phyloP scores from a whole-genome alignment of 30 jellyfish, hydroid and myxozoan species.

The Aurelia aurita region DNA sequence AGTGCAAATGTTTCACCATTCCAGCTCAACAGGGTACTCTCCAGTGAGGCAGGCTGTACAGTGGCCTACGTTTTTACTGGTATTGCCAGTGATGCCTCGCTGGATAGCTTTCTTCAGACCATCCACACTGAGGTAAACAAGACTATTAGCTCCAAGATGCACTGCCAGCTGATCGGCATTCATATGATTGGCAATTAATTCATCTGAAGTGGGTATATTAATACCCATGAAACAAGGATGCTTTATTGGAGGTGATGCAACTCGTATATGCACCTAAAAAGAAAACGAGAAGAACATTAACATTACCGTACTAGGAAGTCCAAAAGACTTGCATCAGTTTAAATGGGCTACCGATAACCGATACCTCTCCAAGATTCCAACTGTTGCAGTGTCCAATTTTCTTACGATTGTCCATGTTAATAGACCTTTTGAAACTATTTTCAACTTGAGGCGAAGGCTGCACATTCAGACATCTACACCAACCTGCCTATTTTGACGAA shows the following conservation, averaged over 20 bases:
- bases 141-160: conserved; percentile 82
- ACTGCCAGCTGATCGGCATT: conserved; percentile 74
- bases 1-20: conserved; percentile 40
- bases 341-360: no score
- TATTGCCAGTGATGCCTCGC: conserved; percentile 36
- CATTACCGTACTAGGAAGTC: neutral
- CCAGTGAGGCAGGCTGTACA: conserved; percentile 96
- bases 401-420: no score
- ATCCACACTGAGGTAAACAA: conserved; percentile 85
- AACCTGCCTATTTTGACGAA: no score
- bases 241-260: conserved; percentile 95
- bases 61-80: conserved; percentile 64
- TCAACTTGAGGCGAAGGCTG: no score
- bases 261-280: conserved; percentile 80
- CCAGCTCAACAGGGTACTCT: conserved; percentile 78
- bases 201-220: conserved; percentile 86
- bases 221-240: conserved; percentile 96
- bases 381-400: no score
- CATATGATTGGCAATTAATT: conserved; percentile 82
- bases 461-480: no score
- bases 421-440: no score
- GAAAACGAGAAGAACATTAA: neutral
- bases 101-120: conserved; percentile 76
- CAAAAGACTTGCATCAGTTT: no score
- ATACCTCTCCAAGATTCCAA: no score